Percentiles rank a stretch among this genome's conserved stretches.
Conservation (phyloP, 2,113 vertebrate genomes). For the Silurus glanis region DNA sequence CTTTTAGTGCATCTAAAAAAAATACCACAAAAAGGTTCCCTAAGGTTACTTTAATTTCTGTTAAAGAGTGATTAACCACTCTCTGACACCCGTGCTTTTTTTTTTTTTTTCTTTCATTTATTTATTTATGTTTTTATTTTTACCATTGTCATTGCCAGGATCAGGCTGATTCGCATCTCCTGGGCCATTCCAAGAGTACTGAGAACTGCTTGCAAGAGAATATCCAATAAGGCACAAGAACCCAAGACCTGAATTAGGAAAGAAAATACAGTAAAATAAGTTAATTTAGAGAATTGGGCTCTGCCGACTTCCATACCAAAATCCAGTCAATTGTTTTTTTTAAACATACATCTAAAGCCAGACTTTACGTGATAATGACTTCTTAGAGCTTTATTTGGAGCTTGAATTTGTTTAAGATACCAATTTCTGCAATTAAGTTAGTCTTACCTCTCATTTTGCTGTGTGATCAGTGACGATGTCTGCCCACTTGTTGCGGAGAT, state of each 20-base stretch:
- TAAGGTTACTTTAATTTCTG: background rate
- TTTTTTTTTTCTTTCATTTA: background rate
- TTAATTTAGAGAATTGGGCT: background rate
- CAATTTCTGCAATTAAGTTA: background rate
- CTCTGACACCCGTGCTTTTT: background rate
- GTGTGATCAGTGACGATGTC: slow-evolving; percentile 31
- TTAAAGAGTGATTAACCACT: background rate
- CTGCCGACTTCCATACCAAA: background rate
- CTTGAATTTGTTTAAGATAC: background rate
- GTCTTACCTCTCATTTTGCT: slow-evolving; percentile 67
- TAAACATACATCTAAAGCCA: background rate
- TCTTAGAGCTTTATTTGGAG: background rate
- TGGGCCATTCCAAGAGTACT: slow-evolving; percentile 49
- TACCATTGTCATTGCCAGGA: slow-evolving; percentile 44
- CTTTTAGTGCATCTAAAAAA: background rate
- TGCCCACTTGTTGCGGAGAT: background rate
- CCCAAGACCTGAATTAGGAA: slow-evolving; percentile 41
- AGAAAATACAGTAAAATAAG: background rate
- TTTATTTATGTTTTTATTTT: background rate
- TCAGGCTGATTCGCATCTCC: background rate
- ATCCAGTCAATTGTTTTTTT: background rate
- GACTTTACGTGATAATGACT: background rate
- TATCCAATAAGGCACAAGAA: slow-evolving; percentile 53
- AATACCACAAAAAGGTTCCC: background rate
- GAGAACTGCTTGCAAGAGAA: slow-evolving; percentile 11